These are phyloP conservation scores for Noctua pronuba DNA, from an alignment of 2,888 invertebrate genomes.

Conservation along the genomic window DNA sequence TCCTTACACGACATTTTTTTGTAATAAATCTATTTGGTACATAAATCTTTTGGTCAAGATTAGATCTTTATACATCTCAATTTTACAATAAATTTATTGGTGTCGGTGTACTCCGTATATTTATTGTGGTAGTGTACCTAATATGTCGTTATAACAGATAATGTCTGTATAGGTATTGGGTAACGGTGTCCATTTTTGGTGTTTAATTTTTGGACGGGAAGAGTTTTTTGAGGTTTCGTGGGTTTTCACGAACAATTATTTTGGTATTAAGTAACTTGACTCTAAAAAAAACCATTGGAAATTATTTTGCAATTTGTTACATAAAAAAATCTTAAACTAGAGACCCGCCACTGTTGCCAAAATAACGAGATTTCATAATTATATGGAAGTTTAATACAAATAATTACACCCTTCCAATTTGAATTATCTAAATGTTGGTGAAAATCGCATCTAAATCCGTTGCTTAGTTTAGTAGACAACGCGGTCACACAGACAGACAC, in stretches of 20 bases:
- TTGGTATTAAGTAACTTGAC: background rate
- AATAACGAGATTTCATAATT: background rate
- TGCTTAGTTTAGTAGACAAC: background rate
- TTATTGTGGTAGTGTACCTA: constrained; percentile 86
- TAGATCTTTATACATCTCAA: constrained; percentile 89
- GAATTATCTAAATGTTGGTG: background rate
- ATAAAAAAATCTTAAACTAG: background rate
- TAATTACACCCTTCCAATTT: background rate
- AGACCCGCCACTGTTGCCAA: background rate
- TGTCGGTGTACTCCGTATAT: constrained; percentile 78
- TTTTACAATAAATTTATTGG: constrained; percentile 88
- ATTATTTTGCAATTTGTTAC: background rate
- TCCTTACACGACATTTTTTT: constrained; percentile 66
- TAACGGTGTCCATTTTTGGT: constrained; percentile 78
- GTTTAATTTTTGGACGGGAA: constrained; percentile 74
- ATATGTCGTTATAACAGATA: constrained; percentile 86
- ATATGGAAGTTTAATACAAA: background rate
- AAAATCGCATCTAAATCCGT: background rate
- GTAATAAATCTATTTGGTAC: constrained; percentile 84
- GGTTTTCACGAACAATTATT: constrained; percentile 1
- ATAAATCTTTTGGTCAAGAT: constrained; percentile 86
- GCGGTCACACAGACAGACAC: background rate
- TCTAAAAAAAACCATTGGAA: background rate
- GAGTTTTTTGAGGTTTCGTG: constrained; percentile 9
- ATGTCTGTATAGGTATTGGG: constrained; percentile 75